Percentiles rank a stretch among this genome's conserved stretches.
These are phyloP conservation scores for Drosophila subpulchrella DNA, from an alignment of 1,140 invertebrate species.

Conservation along the genomic window DNA sequence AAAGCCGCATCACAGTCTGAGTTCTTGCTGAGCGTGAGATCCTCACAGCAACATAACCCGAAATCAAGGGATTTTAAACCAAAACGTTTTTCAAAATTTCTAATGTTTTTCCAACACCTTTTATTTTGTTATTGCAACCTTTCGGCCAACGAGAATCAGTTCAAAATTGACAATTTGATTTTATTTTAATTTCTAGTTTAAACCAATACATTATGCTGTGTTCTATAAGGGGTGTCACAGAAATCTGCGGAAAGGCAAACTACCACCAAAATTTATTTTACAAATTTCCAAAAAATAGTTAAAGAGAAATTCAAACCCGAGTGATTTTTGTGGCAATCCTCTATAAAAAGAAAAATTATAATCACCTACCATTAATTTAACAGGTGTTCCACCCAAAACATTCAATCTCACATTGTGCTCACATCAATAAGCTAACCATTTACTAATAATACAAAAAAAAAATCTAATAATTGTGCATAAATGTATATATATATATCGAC, in stretches of 20 bases:
- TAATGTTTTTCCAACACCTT: background rate
- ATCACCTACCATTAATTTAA: background rate
- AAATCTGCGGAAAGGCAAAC: background rate
- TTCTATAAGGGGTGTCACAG: background rate
- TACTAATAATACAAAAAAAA: constrained; percentile 12
- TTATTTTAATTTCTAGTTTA: constrained; percentile 19
- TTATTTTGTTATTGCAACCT: constrained; percentile 27
- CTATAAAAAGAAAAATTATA: background rate
- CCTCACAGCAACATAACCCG: constrained; percentile 54
- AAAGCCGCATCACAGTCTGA: constrained; percentile 95
- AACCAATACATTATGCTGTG: background rate
- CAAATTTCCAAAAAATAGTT: background rate
- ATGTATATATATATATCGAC: constrained; percentile 30
- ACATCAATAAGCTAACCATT: constrained; percentile 16
- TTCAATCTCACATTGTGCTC: background rate
- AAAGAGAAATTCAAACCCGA: background rate
- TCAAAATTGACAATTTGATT: constrained; percentile 69
- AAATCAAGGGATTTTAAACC: constrained; percentile 3
- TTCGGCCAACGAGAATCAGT: constrained; percentile 85
- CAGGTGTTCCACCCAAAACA: background rate
- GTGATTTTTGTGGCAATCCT: background rate
- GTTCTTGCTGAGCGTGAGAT: constrained; percentile 90
- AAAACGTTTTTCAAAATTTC: background rate
- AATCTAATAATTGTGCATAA: constrained; percentile 19
- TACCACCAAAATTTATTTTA: background rate